Percentiles rank a stretch among this genome's conserved stretches.
Conservation (phyloP, 2,797 vertebrate species). For the Pipistrellus nathusii region DNA sequence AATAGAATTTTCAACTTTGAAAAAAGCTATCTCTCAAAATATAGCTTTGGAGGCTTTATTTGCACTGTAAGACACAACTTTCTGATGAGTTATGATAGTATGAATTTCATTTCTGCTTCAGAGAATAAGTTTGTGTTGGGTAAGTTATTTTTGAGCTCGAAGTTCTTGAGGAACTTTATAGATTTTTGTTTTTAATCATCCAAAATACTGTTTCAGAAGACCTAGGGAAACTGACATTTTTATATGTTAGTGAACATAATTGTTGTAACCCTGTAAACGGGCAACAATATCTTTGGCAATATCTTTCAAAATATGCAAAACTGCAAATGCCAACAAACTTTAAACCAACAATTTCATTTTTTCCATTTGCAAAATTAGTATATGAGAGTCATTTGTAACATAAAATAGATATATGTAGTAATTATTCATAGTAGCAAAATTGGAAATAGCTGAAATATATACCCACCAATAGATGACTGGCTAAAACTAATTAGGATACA, state of each 20-base stretch:
- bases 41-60: conserved; percentile 1
- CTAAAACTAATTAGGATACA: conserved; percentile 20
- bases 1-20: conserved; percentile 2
- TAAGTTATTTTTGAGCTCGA: conserved; percentile 46
- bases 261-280: not conserved
- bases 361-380: conserved; percentile 1
- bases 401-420: not conserved
- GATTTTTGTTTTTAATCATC: conserved; percentile 25
- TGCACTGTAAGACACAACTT: not conserved
- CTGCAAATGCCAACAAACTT: not conserved
- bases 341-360: conserved; percentile 29
- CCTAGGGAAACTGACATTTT: conserved; percentile 8
- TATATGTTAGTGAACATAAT: not conserved
- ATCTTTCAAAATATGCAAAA: conserved; percentile 55
- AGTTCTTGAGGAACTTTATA: conserved; percentile 37
- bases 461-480: not conserved
- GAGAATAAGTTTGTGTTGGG: not conserved
- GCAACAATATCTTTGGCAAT: not conserved
- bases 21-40: not conserved
- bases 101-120: conserved; percentile 52
- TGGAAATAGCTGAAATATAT: conserved; percentile 34
- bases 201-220: not conserved
- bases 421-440: conserved; percentile 49
- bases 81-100: not conserved
- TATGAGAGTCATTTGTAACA: conserved; percentile 27